Percentiles rank a stretch among this genome's conserved stretches.
Conservation (phyloP, 2,113 vertebrate species). For the Peromyscus leucopus region DNA sequence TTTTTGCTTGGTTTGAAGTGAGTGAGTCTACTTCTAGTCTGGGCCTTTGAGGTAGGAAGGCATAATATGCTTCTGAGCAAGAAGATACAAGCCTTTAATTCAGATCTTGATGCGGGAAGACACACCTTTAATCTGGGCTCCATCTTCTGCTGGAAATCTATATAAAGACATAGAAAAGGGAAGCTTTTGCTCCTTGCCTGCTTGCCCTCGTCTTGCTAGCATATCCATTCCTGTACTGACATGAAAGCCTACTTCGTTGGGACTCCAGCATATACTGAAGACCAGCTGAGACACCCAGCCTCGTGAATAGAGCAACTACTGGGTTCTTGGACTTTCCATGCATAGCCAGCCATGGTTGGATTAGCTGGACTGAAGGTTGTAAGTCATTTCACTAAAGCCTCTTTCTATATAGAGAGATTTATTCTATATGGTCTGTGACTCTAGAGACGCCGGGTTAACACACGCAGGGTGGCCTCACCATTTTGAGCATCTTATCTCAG, state of each 20-base stretch:
- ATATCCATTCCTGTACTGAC: background rate
- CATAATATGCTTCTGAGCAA: background rate
- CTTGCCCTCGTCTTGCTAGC: background rate
- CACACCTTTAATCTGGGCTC: background rate
- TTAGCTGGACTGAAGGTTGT: background rate
- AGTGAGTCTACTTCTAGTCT: background rate
- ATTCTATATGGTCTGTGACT: background rate
- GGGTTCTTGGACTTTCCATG: background rate
- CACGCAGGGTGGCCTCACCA: background rate
- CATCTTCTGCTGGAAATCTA: background rate
- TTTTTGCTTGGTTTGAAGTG: background rate
- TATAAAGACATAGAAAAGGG: background rate
- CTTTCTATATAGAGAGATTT: background rate
- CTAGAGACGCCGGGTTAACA: background rate
- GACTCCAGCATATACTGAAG: background rate
- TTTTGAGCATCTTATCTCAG: background rate
- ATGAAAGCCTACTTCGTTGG: background rate
- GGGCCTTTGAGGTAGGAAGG: background rate
- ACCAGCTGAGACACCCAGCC: background rate
- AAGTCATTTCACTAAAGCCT: background rate
- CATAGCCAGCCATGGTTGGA: background rate
- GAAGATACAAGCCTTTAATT: background rate
- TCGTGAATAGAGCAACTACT: background rate
- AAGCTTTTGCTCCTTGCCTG: background rate
- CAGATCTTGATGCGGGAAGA: background rate